Conservation (phyloP, 2,797 vertebrate species). For the Typhlichthys eigenmanni region DNA sequence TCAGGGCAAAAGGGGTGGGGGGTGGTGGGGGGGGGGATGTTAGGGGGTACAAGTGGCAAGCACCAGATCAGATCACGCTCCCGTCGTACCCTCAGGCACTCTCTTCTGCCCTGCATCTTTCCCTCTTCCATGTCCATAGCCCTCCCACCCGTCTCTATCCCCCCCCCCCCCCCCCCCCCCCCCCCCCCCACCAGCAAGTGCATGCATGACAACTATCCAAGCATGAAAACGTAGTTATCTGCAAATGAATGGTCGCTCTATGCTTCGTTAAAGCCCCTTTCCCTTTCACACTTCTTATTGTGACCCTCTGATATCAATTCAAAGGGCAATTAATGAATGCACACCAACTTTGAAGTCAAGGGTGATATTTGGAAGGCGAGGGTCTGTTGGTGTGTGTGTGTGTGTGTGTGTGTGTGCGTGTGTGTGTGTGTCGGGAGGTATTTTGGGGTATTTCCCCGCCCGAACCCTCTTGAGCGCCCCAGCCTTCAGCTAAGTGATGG, state of each 20-base stretch:
- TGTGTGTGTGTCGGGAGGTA: conserved; percentile 25
- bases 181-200: conserved; percentile 72
- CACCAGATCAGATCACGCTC: conserved; percentile 81
- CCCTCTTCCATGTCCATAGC: conserved; percentile 12
- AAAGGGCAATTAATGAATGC: conserved; percentile 99
- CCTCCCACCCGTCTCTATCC: conserved; percentile 24
- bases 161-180: conserved; percentile 25
- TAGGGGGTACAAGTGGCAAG: conserved; percentile 65
- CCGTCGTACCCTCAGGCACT: conserved; percentile 56
- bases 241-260: conserved; percentile 96
- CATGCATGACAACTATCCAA: conserved; percentile 83
- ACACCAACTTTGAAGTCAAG: conserved; percentile 94
- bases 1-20: conserved; percentile 59
- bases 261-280: conserved; percentile 98
- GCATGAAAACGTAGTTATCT: conserved; percentile 98
- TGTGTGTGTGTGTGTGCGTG: background rate
- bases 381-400: background rate
- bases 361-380: conserved; percentile 75
- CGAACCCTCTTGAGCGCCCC: conserved; percentile 49
- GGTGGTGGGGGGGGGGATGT: conserved; percentile 67
- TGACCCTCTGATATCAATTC: conserved; percentile 99
- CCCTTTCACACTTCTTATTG: conserved; percentile 96
- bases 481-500: conserved; percentile 84
- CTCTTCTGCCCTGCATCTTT: conserved; percentile 37
- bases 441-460: conserved; percentile 65